These are phyloP conservation scores for Ochotona princeps DNA, from an alignment of 2,113 vertebrate species.

Conservation along the genomic window DNA sequence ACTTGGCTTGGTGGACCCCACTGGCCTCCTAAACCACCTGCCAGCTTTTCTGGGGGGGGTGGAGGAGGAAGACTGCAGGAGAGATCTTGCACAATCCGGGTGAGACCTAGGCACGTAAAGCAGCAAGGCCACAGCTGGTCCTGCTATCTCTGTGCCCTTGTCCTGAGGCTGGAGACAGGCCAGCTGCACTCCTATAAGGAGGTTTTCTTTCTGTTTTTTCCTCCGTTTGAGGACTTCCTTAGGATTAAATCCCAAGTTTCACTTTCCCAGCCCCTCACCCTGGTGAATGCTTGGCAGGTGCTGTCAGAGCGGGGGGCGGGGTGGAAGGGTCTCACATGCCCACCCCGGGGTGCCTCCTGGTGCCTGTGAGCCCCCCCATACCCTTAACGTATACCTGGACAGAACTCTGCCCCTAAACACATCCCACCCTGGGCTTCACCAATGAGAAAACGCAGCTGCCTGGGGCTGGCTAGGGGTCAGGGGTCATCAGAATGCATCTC, in stretches of 20 bases:
- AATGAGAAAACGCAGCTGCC: neutral
- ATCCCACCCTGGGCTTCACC: neutral
- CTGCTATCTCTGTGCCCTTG: neutral
- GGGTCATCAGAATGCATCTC: neutral
- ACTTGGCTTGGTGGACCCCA: neutral
- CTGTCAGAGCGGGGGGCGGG: neutral
- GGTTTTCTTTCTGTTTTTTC: neutral
- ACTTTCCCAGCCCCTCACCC: neutral
- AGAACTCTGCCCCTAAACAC: neutral
- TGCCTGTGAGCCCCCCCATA: neutral
- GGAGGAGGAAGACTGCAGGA: neutral
- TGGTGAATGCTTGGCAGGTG: fast-evolving
- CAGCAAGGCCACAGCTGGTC: neutral
- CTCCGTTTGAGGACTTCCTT: neutral
- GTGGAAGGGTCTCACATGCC: neutral
- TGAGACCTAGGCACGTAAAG: neutral
- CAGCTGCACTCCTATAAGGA: neutral
- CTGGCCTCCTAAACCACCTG: neutral
- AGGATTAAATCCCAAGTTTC: neutral
- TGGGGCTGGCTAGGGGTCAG: neutral
- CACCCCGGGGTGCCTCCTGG: neutral
- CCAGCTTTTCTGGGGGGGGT: neutral
- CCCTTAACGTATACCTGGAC: neutral
- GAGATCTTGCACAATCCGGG: neutral
- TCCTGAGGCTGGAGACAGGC: neutral